These are phyloP conservation scores for Alethe castanea DNA, from an alignment of 2,113 vertebrate genomes.

Conservation along the genomic window DNA sequence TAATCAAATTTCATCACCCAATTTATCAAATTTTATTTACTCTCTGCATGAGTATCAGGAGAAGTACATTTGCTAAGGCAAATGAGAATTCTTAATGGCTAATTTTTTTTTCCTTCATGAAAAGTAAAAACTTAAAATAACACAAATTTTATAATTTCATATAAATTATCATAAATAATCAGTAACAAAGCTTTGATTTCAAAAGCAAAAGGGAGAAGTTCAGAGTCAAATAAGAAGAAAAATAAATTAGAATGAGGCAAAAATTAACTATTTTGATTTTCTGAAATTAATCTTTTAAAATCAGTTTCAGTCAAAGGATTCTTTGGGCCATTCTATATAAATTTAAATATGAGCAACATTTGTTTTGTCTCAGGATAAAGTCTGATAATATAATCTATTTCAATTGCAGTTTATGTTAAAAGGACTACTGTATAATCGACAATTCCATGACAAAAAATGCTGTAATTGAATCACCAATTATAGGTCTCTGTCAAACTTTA, in stretches of 20 bases:
- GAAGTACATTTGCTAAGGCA: neutral
- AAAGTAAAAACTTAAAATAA: neutral
- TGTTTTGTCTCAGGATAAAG: neutral
- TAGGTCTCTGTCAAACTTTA: neutral
- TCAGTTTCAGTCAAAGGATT: neutral
- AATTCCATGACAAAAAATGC: neutral
- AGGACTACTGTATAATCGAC: neutral
- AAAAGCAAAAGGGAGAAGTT: neutral
- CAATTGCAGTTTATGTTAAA: neutral
- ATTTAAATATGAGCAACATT: neutral
- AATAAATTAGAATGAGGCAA: neutral
- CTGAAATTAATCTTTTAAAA: neutral
- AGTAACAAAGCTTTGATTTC: neutral
- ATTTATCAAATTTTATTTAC: conserved; percentile 7
- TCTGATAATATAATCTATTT: neutral
- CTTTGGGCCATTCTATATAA: neutral
- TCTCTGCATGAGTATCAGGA: neutral
- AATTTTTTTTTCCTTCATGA: neutral
- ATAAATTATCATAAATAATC: neutral
- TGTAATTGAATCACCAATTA: neutral
- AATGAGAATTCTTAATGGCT: neutral
- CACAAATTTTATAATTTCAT: too few relatives aligned
- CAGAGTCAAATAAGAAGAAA: neutral
- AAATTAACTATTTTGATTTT: neutral
- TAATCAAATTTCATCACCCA: neutral